Evolutionary conservation across 2,113 vertebrate species (phyloP).

Genomic region (Glaucidium brasilianum): DNA sequence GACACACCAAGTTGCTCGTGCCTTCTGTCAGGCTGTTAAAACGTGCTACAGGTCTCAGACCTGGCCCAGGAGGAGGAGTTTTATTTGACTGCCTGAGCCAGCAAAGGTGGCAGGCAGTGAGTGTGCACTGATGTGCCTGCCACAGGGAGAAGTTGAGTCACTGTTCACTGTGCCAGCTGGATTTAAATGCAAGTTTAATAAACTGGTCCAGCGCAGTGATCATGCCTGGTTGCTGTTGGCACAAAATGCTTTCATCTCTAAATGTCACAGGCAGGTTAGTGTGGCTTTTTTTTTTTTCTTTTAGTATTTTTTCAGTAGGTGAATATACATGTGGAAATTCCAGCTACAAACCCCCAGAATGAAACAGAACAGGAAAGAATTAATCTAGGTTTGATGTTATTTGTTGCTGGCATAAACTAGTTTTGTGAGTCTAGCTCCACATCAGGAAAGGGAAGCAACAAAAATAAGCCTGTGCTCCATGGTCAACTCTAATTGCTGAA

Average conservation of each 20-base stretch:
- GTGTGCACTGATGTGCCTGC: not conserved
- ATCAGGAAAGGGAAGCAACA: not conserved
- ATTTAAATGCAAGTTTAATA: not conserved
- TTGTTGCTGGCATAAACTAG: not conserved
- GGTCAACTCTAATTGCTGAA: not conserved
- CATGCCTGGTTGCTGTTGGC: not conserved
- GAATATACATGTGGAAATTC: not conserved
- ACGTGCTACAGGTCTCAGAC: not conserved
- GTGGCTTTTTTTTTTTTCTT: not conserved
- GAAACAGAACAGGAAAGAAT: not conserved
- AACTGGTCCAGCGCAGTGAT: not conserved
- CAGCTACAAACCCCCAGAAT: not conserved
- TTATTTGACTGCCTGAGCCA: not conserved
- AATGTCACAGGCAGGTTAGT: constrained; percentile 33
- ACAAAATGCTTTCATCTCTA: constrained; percentile 26
- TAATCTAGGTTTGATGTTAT: not conserved
- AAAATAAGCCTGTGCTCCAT: not conserved
- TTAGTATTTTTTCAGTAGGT: not conserved
- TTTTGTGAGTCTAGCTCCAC: not conserved
- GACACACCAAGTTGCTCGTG: not conserved
- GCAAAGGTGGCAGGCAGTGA: not conserved
- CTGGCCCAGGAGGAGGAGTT: not conserved
- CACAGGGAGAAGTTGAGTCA: constrained; percentile 56
- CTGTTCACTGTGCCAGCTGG: constrained; percentile 27
- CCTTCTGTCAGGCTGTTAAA: not conserved